Percentiles rank a stretch among this genome's conserved stretches.
phyloP scores from a whole-genome alignment of 2,888 invertebrate species.

The Drosophila atripex region DNA sequence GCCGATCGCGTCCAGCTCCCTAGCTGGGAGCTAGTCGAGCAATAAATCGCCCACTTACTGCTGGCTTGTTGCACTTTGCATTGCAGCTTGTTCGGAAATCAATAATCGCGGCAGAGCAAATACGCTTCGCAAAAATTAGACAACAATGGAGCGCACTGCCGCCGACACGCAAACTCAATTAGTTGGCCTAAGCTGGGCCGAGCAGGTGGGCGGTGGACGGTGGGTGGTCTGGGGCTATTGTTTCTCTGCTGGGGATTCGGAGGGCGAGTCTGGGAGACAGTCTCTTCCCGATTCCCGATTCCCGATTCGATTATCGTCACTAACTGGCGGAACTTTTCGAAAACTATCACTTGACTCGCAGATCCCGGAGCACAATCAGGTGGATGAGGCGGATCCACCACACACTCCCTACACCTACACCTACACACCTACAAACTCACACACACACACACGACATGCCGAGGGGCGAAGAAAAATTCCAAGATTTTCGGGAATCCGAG shows the following conservation, averaged over 20 bases:
- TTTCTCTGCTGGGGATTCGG: no score
- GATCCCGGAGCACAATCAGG: no score
- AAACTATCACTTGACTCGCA: no score
- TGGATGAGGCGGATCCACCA: no score
- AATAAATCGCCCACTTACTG: conserved; percentile 57
- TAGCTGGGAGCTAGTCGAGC: conserved; percentile 61
- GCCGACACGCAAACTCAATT: conserved; percentile 77
- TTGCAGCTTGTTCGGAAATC: conserved; percentile 38
- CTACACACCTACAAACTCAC: no score
- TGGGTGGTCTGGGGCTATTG: conserved; percentile 5
- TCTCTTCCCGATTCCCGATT: background rate
- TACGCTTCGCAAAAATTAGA: conserved; percentile 31
- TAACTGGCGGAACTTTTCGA: no score
- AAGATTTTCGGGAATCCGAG: conserved; percentile 12
- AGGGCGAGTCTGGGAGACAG: background rate
- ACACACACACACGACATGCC: no score
- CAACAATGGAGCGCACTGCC: conserved; percentile 46
- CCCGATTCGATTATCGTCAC: background rate
- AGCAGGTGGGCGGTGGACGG: conserved; percentile 26
- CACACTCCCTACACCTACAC: no score
- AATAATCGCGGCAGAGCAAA: conserved; percentile 29
- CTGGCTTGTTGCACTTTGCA: conserved; percentile 41
- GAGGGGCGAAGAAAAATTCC: conserved; percentile 12
- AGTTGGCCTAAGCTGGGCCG: conserved; percentile 58
- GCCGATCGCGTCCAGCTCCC: no score